Evolutionary conservation across 2,113 vertebrate species (phyloP).

Genomic region (Nipponia nippon): DNA sequence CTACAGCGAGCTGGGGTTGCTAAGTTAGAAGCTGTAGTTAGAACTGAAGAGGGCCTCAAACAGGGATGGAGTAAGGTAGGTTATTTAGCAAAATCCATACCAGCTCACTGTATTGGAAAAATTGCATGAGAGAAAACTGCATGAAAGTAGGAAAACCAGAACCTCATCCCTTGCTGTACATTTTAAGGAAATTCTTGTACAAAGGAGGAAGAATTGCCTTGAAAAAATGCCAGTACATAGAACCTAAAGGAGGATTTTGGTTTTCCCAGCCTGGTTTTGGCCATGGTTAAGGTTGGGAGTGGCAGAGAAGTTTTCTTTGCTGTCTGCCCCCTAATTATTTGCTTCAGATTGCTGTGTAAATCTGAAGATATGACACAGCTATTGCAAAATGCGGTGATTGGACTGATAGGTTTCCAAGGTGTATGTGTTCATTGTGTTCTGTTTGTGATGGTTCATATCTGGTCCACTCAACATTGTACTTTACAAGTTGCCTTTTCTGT

Average conservation of each 20-base stretch:
- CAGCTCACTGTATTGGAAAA: background rate
- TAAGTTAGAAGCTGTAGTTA: background rate
- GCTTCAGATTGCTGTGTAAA: background rate
- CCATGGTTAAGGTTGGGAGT: background rate
- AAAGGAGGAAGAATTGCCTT: background rate
- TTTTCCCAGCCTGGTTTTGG: background rate
- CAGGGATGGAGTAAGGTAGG: background rate
- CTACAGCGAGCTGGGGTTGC: background rate
- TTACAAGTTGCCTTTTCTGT: background rate
- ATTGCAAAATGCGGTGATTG: background rate
- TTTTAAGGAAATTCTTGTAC: background rate
- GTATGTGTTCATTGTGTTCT: background rate
- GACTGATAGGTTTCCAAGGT: background rate
- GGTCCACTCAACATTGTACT: no score
- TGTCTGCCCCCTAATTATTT: background rate
- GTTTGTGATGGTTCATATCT: background rate
- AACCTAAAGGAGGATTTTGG: background rate
- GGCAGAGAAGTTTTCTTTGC: background rate
- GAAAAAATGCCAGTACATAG: fast-evolving
- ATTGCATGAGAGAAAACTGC: background rate
- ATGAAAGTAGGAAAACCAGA: background rate
- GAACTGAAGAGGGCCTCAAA: background rate
- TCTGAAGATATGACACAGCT: background rate
- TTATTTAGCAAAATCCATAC: background rate
- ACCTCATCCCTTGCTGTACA: background rate